Evolutionary conservation across 2,797 vertebrate genomes (phyloP), one percentile per base, ranked within the genome.

Genomic region (Chelmon rostratus): DNA sequence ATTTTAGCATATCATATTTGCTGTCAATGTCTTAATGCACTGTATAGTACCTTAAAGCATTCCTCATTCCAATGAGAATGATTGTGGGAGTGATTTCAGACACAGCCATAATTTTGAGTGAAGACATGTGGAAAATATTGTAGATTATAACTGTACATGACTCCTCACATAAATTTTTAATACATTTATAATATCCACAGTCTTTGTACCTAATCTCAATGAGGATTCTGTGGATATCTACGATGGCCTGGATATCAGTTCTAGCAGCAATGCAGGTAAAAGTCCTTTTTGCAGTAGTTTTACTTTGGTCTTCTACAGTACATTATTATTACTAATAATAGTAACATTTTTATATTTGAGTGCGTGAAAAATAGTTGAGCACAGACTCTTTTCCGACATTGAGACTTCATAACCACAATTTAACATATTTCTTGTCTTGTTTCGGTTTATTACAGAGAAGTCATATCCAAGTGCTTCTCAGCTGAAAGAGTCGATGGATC

Each of bases 191-290:
- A 40, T 49, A 7, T 84, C 58, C 37, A 62, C 93, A 97, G 96
- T 87, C 65, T 94, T 95, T 57, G 92, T 94, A 68, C 90, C 92
- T 81, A 93, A 89, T 82, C 86, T 79, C 73, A 93, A 93, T 83
- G 98, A 99, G 86, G 96, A 97, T 65, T 99, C 98, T 3, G 91
- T 99, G 93, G 98, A 99, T 92, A 98, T 99, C 91, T 99, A 99
- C 6, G 97, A 96, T 82, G 98, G 94, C 33, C 93, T 99, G 92
- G 97, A 98, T 73, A 66, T 76, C 35, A 82, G 66, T 46, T 75
- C 87, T 2, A 81, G 18, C 71, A 79, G n/a, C 61, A 44, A 62
- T 13, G 68, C 94, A 91, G 96, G 98, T 98, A 94, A 84, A 92
- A 35, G 0, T 53, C 15, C 7, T 38, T 46, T 25, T 28, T 52